Evolutionary conservation across 2,888 invertebrate species (phyloP).

Genomic region (Antitype chi): DNA sequence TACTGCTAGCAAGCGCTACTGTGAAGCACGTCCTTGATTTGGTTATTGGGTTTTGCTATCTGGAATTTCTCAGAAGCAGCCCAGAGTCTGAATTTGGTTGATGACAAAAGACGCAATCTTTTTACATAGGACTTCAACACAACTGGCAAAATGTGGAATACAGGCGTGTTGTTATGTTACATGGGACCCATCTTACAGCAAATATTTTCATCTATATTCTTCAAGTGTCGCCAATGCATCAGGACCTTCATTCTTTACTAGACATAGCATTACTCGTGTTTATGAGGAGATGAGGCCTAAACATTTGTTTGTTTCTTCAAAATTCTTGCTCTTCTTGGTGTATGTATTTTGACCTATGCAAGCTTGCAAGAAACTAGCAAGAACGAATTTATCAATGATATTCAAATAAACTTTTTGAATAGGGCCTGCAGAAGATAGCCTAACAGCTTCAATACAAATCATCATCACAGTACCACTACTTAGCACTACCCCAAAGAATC

Average conservation of each 20-base stretch:
- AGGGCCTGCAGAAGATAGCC: not conserved
- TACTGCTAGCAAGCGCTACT: not conserved
- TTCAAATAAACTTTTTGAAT: not conserved
- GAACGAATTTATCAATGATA: not conserved
- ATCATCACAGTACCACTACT: not conserved
- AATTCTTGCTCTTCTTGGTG: no score
- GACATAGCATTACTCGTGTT: not conserved
- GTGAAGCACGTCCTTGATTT: not conserved
- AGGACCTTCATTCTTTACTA: not conserved
- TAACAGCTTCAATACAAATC: not conserved
- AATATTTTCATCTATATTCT: not conserved
- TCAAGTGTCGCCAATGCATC: not conserved
- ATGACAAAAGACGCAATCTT: no score
- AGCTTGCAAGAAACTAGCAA: not conserved
- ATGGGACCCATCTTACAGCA: not conserved
- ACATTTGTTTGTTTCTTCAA: no score
- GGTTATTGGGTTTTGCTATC: no score
- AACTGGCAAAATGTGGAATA: no score
- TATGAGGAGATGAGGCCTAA: not conserved
- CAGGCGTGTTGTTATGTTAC: no score
- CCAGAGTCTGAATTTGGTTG: no score
- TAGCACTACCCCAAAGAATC: conserved; percentile 1
- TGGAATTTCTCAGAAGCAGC: no score
- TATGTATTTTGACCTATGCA: no score
- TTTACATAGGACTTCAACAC: no score